These are phyloP conservation scores for Calliopum simillimum DNA, from an alignment of 2,888 invertebrate species.

Conservation along the genomic window DNA sequence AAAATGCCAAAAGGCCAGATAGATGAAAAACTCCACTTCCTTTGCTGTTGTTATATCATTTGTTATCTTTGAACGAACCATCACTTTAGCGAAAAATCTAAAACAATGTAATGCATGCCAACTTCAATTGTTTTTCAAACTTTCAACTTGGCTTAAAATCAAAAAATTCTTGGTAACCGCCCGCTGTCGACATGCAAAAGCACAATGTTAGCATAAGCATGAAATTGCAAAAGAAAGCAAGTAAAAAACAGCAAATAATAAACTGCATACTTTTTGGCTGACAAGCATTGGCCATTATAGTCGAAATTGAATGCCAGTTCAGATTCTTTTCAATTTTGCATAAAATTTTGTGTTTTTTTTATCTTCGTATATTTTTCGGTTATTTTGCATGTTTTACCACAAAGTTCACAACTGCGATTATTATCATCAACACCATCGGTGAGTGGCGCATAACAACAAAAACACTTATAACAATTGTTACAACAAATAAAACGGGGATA, in stretches of 20 bases:
- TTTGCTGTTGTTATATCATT: no score
- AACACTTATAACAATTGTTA: background rate
- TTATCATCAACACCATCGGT: constrained; percentile 25
- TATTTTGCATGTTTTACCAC: background rate
- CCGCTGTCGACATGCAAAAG: constrained; percentile 10
- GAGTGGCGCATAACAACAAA: constrained; percentile 2
- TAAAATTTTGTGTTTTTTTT: no score
- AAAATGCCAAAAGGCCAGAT: no score
- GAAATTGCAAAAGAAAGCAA: constrained; percentile 3
- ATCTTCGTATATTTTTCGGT: no score
- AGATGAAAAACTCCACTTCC: no score
- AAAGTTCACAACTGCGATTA: constrained; percentile 21
- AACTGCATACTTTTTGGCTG: constrained; percentile 27
- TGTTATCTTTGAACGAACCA: no score
- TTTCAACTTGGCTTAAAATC: constrained; percentile 49
- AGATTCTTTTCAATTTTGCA: constrained; percentile 19
- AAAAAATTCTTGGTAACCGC: constrained; percentile 41
- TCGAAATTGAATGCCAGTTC: constrained; percentile 25
- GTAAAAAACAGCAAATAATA: no score
- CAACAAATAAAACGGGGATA: no score
- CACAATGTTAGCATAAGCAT: constrained; percentile 5
- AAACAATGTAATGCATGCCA: constrained; percentile 44
- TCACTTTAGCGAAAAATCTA: constrained; percentile 12
- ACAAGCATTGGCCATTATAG: constrained; percentile 24
- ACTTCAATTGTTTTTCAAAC: constrained; percentile 49